Conservation (phyloP, 2,888 invertebrate species). For the Bellardia bayeri region DNA sequence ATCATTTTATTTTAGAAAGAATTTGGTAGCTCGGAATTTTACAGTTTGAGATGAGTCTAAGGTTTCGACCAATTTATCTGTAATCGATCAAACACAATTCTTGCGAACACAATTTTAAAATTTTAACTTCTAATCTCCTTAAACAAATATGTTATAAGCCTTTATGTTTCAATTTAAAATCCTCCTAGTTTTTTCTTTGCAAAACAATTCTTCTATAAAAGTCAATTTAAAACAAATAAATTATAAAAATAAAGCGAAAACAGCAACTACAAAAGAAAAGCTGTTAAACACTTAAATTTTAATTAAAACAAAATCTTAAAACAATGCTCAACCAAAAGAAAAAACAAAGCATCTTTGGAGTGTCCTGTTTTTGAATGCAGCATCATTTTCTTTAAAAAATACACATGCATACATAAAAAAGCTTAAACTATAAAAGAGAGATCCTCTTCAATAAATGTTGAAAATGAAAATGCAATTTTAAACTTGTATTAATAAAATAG, state of each 20-base stretch:
- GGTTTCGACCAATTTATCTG: too few species aligned
- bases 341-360: constrained; percentile 30
- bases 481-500: constrained; percentile 45
- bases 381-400: not conserved
- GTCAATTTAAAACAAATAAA: constrained; percentile 63
- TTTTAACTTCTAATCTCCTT: not conserved
- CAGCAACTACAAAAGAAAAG: constrained; percentile 53
- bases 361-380: constrained; percentile 53
- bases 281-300: constrained; percentile 73
- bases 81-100: too few species aligned
- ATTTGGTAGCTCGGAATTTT: too few species aligned
- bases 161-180: constrained; percentile 4
- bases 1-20: too few species aligned
- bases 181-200: not conserved
- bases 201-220: constrained; percentile 27
- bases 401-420: constrained; percentile 14
- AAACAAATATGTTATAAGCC: not conserved
- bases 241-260: constrained; percentile 45
- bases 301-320: constrained; percentile 70
- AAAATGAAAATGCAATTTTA: constrained; percentile 65
- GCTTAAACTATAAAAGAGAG: constrained; percentile 64
- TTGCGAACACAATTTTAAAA: not conserved
- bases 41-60: too few species aligned
- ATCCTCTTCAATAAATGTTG: constrained; percentile 61
- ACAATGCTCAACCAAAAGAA: constrained; percentile 48